Conservation (phyloP, 2,113 vertebrate species). For the Pseudonaja textilis region DNA sequence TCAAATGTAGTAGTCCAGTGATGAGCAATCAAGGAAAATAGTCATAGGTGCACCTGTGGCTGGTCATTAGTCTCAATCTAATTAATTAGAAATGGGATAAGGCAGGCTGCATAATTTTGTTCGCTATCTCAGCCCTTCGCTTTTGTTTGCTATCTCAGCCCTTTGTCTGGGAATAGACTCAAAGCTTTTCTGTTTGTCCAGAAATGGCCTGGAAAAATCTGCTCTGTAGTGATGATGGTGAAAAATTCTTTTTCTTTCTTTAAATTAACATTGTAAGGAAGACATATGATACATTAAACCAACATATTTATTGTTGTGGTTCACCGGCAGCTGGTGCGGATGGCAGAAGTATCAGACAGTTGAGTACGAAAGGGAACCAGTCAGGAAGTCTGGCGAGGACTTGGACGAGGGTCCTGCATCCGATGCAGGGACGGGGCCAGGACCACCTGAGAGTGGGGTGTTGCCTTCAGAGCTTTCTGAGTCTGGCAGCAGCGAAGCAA, state of each 20-base stretch:
- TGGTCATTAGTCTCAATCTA: neutral
- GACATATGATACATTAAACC: neutral
- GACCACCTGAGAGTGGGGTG: too few relatives aligned
- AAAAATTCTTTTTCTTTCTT: neutral
- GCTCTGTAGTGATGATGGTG: neutral
- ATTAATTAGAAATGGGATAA: neutral
- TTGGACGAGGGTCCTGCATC: too few relatives aligned
- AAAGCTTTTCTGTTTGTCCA: neutral
- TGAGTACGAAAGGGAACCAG: too few relatives aligned
- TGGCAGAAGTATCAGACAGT: too few relatives aligned
- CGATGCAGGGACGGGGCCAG: too few relatives aligned
- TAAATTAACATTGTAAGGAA: neutral
- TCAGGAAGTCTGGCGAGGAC: too few relatives aligned
- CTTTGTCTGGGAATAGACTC: neutral
- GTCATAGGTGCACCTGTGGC: neutral
- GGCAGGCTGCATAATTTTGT: neutral
- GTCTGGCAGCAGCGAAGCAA: too few relatives aligned
- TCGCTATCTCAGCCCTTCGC: neutral
- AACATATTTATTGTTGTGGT: neutral
- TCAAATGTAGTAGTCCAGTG: neutral
- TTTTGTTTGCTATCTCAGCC: neutral
- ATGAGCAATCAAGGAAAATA: conserved; percentile 4
- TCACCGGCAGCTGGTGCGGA: too few relatives aligned
- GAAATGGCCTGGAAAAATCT: neutral
- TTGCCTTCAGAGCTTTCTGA: too few relatives aligned